Evolutionary conservation across 2,888 invertebrate genomes (phyloP).

Genomic region (Nemotelus pantherinus): DNA sequence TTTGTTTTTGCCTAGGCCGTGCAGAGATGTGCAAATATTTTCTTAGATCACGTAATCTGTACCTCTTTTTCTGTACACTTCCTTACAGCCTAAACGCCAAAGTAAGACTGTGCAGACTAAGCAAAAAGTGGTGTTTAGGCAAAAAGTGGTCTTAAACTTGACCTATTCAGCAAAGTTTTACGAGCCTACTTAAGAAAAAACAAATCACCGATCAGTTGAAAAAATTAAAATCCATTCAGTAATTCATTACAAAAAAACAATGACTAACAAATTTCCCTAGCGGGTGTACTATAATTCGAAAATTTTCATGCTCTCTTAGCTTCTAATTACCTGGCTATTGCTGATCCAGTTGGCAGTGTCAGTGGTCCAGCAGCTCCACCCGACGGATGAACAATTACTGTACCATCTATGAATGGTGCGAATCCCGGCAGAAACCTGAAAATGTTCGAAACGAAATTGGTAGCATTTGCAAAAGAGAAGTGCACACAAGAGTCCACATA

Average conservation of each 20-base stretch:
- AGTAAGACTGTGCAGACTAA: too few relatives aligned
- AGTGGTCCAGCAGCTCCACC: constrained; percentile 59
- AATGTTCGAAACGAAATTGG: constrained; percentile 24
- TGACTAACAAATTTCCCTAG: too few relatives aligned
- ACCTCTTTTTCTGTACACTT: too few relatives aligned
- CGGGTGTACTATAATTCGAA: not conserved
- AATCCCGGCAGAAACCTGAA: constrained; percentile 83
- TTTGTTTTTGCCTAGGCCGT: too few relatives aligned
- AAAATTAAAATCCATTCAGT: too few relatives aligned
- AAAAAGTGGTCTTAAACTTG: not conserved
- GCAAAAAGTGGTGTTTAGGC: not conserved
- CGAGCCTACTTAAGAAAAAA: not conserved
- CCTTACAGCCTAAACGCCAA: too few relatives aligned
- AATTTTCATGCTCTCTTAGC: not conserved
- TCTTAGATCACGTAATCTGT: too few relatives aligned
- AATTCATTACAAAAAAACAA: too few relatives aligned
- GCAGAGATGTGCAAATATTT: too few relatives aligned
- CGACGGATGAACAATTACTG: constrained; percentile 77
- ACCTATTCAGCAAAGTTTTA: not conserved
- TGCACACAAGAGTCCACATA: constrained; percentile 13
- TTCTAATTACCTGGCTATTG: constrained; percentile 65
- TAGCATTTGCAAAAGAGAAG: not conserved
- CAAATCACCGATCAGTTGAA: not conserved
- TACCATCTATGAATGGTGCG: constrained; percentile 94
- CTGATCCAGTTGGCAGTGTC: constrained; percentile 63